These are phyloP conservation scores for Troides helena DNA, from an alignment of 2,888 invertebrate species.

Conservation along the genomic window DNA sequence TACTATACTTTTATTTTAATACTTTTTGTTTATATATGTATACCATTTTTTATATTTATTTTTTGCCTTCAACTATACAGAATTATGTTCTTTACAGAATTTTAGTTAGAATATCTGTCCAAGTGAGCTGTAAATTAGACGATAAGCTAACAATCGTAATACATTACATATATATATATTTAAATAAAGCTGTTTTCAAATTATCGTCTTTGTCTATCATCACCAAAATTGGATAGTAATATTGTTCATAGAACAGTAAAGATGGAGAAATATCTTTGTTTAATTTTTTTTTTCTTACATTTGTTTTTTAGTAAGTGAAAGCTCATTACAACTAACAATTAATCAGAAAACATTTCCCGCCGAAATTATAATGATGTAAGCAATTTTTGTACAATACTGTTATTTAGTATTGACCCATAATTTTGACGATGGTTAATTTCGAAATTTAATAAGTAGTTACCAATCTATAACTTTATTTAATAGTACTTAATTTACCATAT, in stretches of 20 bases:
- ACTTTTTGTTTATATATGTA: neutral
- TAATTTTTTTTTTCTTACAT: constrained; percentile 30
- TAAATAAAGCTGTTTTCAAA: no score
- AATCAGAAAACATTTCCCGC: constrained; percentile 62
- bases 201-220: no score
- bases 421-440: constrained; percentile 40
- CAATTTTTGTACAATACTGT: constrained; percentile 55
- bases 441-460: neutral
- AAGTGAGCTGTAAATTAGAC: neutral
- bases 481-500: constrained; percentile 2
- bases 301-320: constrained; percentile 31
- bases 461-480: constrained; percentile 6
- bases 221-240: neutral
- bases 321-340: constrained; percentile 33
- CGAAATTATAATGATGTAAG: constrained; percentile 69
- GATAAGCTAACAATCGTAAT: neutral
- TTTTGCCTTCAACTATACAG: neutral
- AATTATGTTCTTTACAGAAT: neutral
- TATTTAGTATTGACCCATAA: constrained; percentile 63
- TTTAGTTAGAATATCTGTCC: neutral
- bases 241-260: no score
- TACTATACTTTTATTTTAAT: no score
- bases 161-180: neutral
- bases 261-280: neutral
- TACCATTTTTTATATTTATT: neutral